A percentile compares a stretch with the other conserved stretches of the same genome.
Conservation (phyloP, 2,797 vertebrate species). For the Characodon lateralis region DNA sequence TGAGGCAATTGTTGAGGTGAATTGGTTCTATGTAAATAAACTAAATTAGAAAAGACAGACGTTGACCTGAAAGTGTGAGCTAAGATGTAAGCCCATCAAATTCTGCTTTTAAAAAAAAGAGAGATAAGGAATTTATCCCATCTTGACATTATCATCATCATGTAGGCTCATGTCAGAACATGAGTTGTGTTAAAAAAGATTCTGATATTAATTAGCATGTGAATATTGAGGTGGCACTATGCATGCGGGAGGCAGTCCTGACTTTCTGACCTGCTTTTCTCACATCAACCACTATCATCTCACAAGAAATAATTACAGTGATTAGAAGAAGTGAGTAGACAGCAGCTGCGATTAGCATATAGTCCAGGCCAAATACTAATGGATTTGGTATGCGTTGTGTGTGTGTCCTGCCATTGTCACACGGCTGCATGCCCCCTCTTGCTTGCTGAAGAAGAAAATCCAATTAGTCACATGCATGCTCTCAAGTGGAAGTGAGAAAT, state of each 20-base stretch:
- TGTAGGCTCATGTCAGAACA: not conserved
- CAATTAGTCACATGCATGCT: constrained; percentile 63
- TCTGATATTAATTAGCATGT: not conserved
- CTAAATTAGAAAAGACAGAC: no score
- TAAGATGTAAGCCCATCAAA: not conserved
- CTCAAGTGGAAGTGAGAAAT: constrained; percentile 64
- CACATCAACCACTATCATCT: constrained; percentile 25
- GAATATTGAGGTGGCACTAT: not conserved
- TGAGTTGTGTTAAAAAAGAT: not conserved
- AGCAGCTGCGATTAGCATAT: constrained; percentile 43
- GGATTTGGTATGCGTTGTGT: constrained; percentile 3
- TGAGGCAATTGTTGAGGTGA: not conserved
- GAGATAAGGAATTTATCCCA: not conserved
- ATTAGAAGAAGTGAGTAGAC: constrained; percentile 45
- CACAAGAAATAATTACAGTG: constrained; percentile 39
- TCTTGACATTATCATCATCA: not conserved
- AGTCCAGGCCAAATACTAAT: constrained; percentile 43
- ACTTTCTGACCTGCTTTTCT: constrained; percentile 14
- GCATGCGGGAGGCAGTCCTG: not conserved
- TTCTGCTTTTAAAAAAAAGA: not conserved
- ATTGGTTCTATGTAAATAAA: not conserved
- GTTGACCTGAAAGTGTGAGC: not conserved
- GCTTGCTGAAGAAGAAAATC: constrained; percentile 41
- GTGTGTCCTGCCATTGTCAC: constrained; percentile 25
- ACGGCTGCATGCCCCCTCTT: constrained; percentile 26